These are phyloP conservation scores for Chrysina gloriosa DNA, from an alignment of 2,888 invertebrate genomes.

Conservation along the genomic window DNA sequence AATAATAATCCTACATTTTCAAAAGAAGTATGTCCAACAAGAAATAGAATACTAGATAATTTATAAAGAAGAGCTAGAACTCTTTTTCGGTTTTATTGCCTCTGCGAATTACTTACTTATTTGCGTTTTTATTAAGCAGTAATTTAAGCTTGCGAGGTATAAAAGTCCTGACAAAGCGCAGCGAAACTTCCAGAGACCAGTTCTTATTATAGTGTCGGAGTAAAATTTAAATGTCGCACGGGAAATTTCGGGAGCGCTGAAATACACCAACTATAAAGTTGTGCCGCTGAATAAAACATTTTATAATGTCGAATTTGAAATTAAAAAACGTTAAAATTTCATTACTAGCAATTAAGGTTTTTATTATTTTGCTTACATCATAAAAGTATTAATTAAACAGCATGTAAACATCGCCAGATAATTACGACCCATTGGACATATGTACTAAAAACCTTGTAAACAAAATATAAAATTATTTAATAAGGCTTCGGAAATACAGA, in stretches of 20 bases:
- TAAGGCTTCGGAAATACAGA: too few species aligned
- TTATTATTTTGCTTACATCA: conserved; percentile 26
- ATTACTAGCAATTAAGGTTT: conserved; percentile 24
- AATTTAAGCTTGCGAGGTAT: conserved; percentile 7
- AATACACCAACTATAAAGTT: conserved; percentile 31
- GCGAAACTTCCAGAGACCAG: conserved; percentile 30
- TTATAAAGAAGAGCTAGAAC: neutral
- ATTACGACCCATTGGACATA: conserved; percentile 21
- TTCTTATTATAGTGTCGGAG: conserved; percentile 35
- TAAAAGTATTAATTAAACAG: conserved; percentile 36
- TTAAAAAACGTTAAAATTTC: conserved; percentile 31
- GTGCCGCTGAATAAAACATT: conserved; percentile 26
- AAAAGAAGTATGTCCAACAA: too few species aligned
- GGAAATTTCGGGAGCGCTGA: conserved; percentile 33
- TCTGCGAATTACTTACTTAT: conserved; percentile 21
- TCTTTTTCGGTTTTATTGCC: neutral
- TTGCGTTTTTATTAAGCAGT: conserved; percentile 27
- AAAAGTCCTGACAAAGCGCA: neutral
- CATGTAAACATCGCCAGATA: conserved; percentile 36
- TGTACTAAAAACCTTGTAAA: conserved; percentile 23
- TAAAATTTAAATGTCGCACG: conserved; percentile 36
- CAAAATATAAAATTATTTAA: neutral
- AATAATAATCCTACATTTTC: too few species aligned
- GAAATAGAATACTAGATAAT: neutral
- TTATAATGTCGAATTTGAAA: conserved; percentile 30